phyloP scores from a whole-genome alignment of 2,113 vertebrate genomes.

The Psephotus haematonotus region DNA sequence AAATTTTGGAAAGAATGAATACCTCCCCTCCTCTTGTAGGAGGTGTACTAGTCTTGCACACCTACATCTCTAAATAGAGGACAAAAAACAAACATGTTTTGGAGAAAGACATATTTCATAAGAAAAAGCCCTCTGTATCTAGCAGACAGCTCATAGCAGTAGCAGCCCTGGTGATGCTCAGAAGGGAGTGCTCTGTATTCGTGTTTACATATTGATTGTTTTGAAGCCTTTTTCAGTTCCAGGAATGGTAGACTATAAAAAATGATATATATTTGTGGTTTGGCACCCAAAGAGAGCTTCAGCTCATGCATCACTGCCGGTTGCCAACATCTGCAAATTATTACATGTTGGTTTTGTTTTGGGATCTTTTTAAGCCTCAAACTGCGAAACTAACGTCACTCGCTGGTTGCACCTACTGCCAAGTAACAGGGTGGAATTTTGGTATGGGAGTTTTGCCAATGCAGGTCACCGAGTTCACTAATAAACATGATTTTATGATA shows the following conservation, averaged over 20 bases:
- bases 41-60: background rate
- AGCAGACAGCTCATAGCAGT: background rate
- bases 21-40: background rate
- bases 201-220: slow-evolving; percentile 57
- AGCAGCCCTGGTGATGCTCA: slow-evolving; percentile 2
- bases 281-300: slow-evolving; percentile 65
- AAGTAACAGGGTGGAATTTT: slow-evolving; percentile 33
- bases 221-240: slow-evolving; percentile 60
- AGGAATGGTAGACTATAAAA: slow-evolving; percentile 71
- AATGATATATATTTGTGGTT: slow-evolving; percentile 74
- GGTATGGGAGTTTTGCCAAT: background rate
- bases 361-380: slow-evolving; percentile 10
- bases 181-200: slow-evolving; percentile 14
- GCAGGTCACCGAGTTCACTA: slow-evolving; percentile 25
- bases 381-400: slow-evolving; percentile 44
- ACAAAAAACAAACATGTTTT: background rate
- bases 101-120: background rate
- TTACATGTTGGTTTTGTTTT: slow-evolving; percentile 44
- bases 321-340: slow-evolving; percentile 78
- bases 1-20: background rate
- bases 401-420: slow-evolving; percentile 7
- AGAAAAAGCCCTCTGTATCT: slow-evolving; percentile 6
- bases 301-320: slow-evolving; percentile 13
- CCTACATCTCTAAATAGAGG: background rate
- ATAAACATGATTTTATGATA: background rate